Conservation (phyloP, 2,888 invertebrate species). For the Carcina quercana region DNA sequence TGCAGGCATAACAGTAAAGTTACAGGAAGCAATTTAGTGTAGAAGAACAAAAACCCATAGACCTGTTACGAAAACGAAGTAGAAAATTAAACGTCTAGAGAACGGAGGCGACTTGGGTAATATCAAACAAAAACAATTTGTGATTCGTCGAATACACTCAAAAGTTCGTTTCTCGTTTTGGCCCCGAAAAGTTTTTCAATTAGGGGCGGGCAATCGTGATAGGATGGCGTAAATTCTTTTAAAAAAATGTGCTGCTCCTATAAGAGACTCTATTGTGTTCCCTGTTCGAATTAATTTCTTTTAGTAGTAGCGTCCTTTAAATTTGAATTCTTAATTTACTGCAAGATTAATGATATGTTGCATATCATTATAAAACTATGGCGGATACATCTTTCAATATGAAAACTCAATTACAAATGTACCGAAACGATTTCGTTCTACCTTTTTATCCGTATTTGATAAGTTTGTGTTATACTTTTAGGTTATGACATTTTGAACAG, state of each 20-base stretch:
- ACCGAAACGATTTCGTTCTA: no score
- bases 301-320: no score
- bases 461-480: no score
- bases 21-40: constrained; percentile 3
- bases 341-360: no score
- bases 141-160: constrained; percentile 36
- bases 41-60: constrained; percentile 1
- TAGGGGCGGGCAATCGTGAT: constrained; percentile 32
- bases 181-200: constrained; percentile 55
- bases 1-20: constrained; percentile 1
- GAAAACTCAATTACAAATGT: no score
- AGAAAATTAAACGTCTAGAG: constrained; percentile 26
- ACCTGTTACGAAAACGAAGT: constrained; percentile 9
- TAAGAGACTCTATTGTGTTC: no score
- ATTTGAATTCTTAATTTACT: no score
- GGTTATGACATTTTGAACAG: no score
- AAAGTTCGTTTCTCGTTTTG: constrained; percentile 31
- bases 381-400: no score
- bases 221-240: constrained; percentile 21
- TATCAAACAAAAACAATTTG: constrained; percentile 50
- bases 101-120: constrained; percentile 27
- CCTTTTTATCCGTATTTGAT: no score
- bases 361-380: no score
- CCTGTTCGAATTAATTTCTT: no score
- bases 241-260: constrained; percentile 4